Conservation (phyloP, 1,140 invertebrate genomes). For the Lasioglossum albipes region DNA sequence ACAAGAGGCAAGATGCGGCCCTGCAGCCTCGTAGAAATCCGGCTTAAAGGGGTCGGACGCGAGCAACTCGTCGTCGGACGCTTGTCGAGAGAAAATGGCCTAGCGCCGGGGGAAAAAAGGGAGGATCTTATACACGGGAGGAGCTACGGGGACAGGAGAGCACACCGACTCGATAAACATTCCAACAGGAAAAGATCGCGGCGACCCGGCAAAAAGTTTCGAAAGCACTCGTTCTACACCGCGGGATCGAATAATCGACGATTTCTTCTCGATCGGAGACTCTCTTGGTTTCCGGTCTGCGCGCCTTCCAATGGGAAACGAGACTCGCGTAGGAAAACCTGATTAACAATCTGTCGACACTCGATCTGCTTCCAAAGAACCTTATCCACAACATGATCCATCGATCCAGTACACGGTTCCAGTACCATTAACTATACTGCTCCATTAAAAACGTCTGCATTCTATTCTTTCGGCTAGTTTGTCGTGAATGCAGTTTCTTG, state of each 20-base stretch:
- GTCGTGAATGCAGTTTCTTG: too few relatives aligned
- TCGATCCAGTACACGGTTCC: too few relatives aligned
- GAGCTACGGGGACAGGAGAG: not conserved
- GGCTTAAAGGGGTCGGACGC: slow-evolving; percentile 63
- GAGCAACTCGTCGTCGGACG: slow-evolving; percentile 14
- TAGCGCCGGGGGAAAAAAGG: not conserved
- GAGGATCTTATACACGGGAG: not conserved
- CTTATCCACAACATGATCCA: too few relatives aligned
- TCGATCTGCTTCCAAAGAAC: too few relatives aligned
- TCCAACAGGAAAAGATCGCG: slow-evolving; percentile 4
- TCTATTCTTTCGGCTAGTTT: too few relatives aligned
- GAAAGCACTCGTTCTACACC: not conserved
- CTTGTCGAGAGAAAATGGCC: slow-evolving; percentile 30
- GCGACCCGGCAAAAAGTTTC: not conserved
- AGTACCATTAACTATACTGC: too few relatives aligned
- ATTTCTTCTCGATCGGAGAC: not conserved
- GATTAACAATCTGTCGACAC: too few relatives aligned
- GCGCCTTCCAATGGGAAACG: too few relatives aligned
- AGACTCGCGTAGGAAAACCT: too few relatives aligned
- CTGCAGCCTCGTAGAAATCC: slow-evolving; percentile 63
- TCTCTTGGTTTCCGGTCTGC: not conserved
- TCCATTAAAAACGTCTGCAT: too few relatives aligned
- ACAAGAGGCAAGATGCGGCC: too few relatives aligned
- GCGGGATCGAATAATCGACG: not conserved
- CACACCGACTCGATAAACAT: not conserved